These are phyloP conservation scores for Cantharis flavilabris DNA, from an alignment of 2,888 invertebrate species.

Conservation along the genomic window DNA sequence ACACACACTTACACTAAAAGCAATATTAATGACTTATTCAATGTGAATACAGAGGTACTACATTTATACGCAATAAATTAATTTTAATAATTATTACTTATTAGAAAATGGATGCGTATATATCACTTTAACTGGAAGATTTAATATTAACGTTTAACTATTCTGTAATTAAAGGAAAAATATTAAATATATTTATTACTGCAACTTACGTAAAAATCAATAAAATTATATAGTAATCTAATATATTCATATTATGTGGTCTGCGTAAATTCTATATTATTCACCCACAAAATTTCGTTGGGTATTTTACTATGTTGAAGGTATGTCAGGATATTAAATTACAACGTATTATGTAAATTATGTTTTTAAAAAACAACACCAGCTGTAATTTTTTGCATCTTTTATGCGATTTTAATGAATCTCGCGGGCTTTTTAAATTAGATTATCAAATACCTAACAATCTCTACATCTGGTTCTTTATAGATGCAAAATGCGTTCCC, in stretches of 20 bases:
- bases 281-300: not conserved
- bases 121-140: not conserved
- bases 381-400: not conserved
- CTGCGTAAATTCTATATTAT: not conserved
- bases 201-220: not conserved
- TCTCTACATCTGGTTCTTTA: not conserved
- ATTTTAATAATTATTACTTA: not conserved
- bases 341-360: not conserved
- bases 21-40: not conserved
- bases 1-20: not conserved
- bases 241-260: not conserved
- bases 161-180: too few relatives aligned
- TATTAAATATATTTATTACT: too few relatives aligned
- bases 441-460: not conserved
- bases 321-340: not conserved
- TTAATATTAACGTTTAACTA: too few relatives aligned
- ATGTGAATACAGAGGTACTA: not conserved
- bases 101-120: not conserved
- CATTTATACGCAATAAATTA: not conserved
- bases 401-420: not conserved
- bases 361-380: not conserved
- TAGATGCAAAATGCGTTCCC: slow-evolving; percentile 13
- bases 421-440: not conserved
- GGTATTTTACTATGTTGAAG: not conserved
- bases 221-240: not conserved